These are phyloP conservation scores for Nyctibius grandis DNA, from an alignment of 2,797 vertebrate genomes.

Conservation along the genomic window DNA sequence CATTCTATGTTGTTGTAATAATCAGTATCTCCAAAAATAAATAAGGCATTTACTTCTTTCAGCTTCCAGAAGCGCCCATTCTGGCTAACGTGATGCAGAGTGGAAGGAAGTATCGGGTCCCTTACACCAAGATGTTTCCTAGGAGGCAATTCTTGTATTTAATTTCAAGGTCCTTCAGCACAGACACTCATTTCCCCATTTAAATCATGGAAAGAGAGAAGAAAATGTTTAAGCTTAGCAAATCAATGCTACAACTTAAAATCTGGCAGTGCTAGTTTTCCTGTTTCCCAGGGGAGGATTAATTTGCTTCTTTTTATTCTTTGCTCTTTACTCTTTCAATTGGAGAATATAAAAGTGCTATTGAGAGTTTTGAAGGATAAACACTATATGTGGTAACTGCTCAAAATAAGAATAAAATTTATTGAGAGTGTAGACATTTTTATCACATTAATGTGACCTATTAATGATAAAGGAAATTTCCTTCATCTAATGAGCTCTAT, in stretches of 20 bases:
- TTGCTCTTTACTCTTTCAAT: constrained; percentile 70
- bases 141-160: constrained; percentile 41
- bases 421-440: constrained; percentile 52
- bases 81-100: background rate
- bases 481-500: constrained; percentile 64
- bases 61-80: background rate
- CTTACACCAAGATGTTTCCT: constrained; percentile 8
- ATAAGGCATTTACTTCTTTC: background rate
- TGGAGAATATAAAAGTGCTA: constrained; percentile 69
- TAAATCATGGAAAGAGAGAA: constrained; percentile 40
- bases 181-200: constrained; percentile 16
- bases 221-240: background rate
- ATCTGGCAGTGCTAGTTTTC: constrained; percentile 51
- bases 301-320: constrained; percentile 75
- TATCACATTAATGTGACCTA: constrained; percentile 69
- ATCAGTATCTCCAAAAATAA: background rate
- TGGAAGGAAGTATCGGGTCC: background rate
- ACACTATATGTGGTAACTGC: constrained; percentile 64
- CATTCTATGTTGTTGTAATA: background rate
- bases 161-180: constrained; percentile 44
- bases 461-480: constrained; percentile 76
- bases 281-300: constrained; percentile 59
- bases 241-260: constrained; percentile 53
- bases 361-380: constrained; percentile 71
- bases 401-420: constrained; percentile 68